These are phyloP conservation scores for Dimorphilus gyrociliatus DNA, from an alignment of 2,888 invertebrate species.

Conservation along the genomic window DNA sequence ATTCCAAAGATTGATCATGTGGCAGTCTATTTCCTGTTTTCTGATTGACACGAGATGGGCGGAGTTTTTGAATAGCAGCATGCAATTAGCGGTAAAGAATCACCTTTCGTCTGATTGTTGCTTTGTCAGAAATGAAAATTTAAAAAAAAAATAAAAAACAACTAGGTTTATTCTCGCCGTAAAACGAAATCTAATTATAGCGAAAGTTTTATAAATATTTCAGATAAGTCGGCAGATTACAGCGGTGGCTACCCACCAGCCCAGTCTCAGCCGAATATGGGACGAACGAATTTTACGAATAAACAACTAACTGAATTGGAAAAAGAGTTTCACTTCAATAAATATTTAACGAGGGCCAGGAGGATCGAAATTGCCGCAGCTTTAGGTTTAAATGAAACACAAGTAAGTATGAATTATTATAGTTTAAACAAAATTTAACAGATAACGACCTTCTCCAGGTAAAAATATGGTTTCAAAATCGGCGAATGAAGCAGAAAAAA, in stretches of 20 bases:
- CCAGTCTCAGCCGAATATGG: constrained; percentile 36
- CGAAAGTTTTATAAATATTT: too few species aligned
- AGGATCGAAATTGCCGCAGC: constrained; percentile 95
- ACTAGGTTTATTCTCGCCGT: neutral
- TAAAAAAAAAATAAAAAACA: neutral
- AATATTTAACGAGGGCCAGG: constrained; percentile 86
- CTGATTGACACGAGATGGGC: too few species aligned
- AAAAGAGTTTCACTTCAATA: constrained; percentile 98
- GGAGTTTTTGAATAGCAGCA: too few species aligned
- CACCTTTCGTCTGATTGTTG: too few species aligned
- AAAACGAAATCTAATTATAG: too few species aligned
- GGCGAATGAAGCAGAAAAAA: constrained; percentile 38
- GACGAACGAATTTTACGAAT: constrained; percentile 95
- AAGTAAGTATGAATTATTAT: constrained; percentile 37
- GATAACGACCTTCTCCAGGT: constrained; percentile 83
- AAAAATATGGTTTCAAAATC: constrained; percentile 39
- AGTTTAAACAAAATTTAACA: neutral
- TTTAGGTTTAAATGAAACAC: constrained; percentile 66
- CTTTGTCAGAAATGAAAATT: too few species aligned
- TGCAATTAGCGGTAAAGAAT: too few species aligned
- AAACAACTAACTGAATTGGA: constrained; percentile 97
- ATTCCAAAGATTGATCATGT: too few species aligned
- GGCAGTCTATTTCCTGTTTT: too few species aligned
- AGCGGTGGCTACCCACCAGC: too few species aligned
- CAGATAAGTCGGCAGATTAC: too few species aligned